Evolutionary conservation across 2,113 vertebrate species (phyloP).

Genomic region (Antennarius striatus): DNA sequence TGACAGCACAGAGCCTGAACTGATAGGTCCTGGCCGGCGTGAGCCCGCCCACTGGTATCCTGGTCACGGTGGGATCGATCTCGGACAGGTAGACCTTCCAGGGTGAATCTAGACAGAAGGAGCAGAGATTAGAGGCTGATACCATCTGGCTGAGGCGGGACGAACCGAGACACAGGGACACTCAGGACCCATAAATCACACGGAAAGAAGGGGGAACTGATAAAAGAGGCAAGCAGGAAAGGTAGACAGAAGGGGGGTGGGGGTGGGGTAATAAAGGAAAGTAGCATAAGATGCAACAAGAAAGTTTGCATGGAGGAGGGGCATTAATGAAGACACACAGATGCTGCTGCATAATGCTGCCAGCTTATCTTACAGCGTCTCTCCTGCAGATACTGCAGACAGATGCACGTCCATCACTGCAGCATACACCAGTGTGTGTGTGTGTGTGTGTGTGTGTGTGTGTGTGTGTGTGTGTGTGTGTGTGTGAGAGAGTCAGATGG

Average conservation of each 20-base stretch:
- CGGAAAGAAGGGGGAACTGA: constrained; percentile 16
- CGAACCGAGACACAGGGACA: constrained; percentile 29
- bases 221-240: constrained; percentile 13
- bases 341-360: constrained; percentile 28
- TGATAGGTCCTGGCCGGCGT: constrained; percentile 95
- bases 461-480: constrained; percentile 16
- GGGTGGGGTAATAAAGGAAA: constrained; percentile 6
- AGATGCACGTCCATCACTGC: constrained; percentile 41
- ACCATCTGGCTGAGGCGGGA: constrained; percentile 42
- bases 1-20: constrained; percentile 92
- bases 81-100: constrained; percentile 93
- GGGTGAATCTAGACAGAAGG: constrained; percentile 86
- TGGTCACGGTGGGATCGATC: constrained; percentile 81
- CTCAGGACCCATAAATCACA: constrained; percentile 44
- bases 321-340: constrained; percentile 40
- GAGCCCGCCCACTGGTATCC: constrained; percentile 85
- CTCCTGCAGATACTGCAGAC: constrained; percentile 37
- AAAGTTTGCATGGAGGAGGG: constrained; percentile 17
- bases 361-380: constrained; percentile 41
- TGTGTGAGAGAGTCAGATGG: constrained; percentile 1
- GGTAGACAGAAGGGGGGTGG: background rate
- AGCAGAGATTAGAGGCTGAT: constrained; percentile 51
- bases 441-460: constrained; percentile 16
- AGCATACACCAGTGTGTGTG: constrained; percentile 12
- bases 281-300: constrained; percentile 8